phyloP scores from a whole-genome alignment of 2,797 vertebrate species.

The Echiichthys vipera region DNA sequence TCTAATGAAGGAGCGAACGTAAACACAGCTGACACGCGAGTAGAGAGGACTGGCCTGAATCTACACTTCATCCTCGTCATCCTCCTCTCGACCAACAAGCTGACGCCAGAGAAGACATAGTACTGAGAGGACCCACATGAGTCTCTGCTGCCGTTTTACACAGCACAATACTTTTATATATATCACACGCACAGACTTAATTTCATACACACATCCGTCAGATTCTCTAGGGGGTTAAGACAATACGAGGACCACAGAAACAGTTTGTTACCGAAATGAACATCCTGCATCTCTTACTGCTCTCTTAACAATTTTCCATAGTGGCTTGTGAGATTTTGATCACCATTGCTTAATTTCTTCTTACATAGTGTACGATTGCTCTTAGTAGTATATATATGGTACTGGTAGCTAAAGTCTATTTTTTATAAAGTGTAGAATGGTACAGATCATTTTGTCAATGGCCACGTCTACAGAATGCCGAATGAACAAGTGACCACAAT shows the following conservation, averaged over 20 bases:
- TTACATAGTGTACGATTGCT: slow-evolving; percentile 32
- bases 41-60: slow-evolving; percentile 60
- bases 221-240: not conserved
- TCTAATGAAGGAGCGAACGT: slow-evolving; percentile 34
- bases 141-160: slow-evolving; percentile 31
- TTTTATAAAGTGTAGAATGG: slow-evolving; percentile 32
- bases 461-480: slow-evolving; percentile 22
- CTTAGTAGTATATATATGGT: slow-evolving; percentile 26
- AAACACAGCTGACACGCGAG: slow-evolving; percentile 36
- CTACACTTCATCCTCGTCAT: slow-evolving; percentile 67
- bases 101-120: slow-evolving; percentile 76
- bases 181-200: not conserved
- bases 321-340: slow-evolving; percentile 51
- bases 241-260: not conserved
- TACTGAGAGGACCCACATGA: slow-evolving; percentile 23
- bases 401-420: slow-evolving; percentile 35
- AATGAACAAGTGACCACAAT: not conserved
- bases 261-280: not conserved
- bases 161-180: slow-evolving; percentile 43
- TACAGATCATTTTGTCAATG: slow-evolving; percentile 5
- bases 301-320: slow-evolving; percentile 37
- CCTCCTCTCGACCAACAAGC: slow-evolving; percentile 75
- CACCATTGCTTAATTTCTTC: slow-evolving; percentile 38
- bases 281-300: slow-evolving; percentile 5
- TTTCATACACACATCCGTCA: slow-evolving; percentile 18